Evolutionary conservation across 2,797 vertebrate species (phyloP).

Genomic region (Mallotus villosus): DNA sequence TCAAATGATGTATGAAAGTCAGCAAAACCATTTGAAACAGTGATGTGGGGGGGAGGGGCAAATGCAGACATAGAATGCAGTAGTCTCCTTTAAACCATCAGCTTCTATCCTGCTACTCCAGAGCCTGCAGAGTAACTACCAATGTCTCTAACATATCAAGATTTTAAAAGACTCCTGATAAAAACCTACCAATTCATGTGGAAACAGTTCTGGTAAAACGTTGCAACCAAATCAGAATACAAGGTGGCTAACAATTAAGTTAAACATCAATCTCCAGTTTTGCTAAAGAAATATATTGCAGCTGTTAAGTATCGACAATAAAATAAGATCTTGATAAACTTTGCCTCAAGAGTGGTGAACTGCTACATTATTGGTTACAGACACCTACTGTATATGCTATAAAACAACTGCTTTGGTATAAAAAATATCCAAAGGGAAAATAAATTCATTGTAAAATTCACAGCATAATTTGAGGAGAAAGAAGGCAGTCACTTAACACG

Average conservation of each 20-base stretch:
- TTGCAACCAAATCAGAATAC: slow-evolving; percentile 84
- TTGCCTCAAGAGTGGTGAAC: slow-evolving; percentile 99
- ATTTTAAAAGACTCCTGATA: slow-evolving; percentile 73
- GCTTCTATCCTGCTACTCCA: slow-evolving; percentile 88
- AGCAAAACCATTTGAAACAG: slow-evolving; percentile 87
- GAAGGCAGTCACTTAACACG: slow-evolving; percentile 96
- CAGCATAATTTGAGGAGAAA: slow-evolving; percentile 99
- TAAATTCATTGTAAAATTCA: slow-evolving; percentile 99
- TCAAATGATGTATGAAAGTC: slow-evolving; percentile 92
- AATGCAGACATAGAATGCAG: slow-evolving; percentile 77
- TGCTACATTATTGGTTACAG: slow-evolving; percentile 99
- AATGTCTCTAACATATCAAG: slow-evolving; percentile 84
- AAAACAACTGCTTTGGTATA: slow-evolving; percentile 99
- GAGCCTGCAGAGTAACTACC: slow-evolving; percentile 91
- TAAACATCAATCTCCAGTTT: slow-evolving; percentile 96
- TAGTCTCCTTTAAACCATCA: slow-evolving; percentile 81
- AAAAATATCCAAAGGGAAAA: slow-evolving; percentile 99
- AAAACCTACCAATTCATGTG: slow-evolving; percentile 79
- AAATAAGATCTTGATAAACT: slow-evolving; percentile 96
- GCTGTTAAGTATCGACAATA: slow-evolving; percentile 96
- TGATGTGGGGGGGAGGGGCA: slow-evolving; percentile 64
- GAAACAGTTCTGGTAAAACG: slow-evolving; percentile 75
- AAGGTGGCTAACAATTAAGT: slow-evolving; percentile 85
- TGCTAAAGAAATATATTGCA: slow-evolving; percentile 97
- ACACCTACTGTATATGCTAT: slow-evolving; percentile 97